Evolutionary conservation across 2,797 vertebrate genomes (phyloP).

Genomic region (Alfaro cultratus): DNA sequence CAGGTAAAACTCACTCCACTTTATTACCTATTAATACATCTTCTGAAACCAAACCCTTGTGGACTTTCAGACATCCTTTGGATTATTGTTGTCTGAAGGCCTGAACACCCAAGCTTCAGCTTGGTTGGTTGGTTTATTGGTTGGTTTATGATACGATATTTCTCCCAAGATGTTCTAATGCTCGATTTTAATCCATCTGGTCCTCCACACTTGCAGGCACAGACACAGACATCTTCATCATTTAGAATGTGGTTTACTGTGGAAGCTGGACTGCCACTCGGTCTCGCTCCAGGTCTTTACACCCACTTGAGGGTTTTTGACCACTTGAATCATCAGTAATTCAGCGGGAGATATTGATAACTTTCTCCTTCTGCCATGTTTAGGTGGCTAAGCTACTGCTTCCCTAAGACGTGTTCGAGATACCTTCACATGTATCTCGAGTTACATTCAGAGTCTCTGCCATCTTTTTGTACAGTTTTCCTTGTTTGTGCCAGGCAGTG

Average conservation of each 20-base stretch:
- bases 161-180: background rate
- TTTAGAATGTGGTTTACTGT: no score
- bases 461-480: background rate
- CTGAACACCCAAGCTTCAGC: background rate
- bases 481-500: background rate
- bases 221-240: no score
- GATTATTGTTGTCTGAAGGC: background rate
- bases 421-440: background rate
- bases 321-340: background rate
- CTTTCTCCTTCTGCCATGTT: background rate
- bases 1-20: background rate
- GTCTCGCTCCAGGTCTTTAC: background rate
- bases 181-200: background rate
- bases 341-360: background rate
- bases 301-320: background rate
- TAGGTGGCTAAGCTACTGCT: background rate
- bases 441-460: background rate
- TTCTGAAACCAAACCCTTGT: background rate
- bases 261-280: no score
- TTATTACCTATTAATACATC: background rate
- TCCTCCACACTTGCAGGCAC: background rate
- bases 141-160: background rate
- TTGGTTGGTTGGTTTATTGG: background rate
- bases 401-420: background rate
- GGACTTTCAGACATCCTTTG: background rate